Conservation (phyloP, 2,797 vertebrate species). For the Sebastiscus tertius region DNA sequence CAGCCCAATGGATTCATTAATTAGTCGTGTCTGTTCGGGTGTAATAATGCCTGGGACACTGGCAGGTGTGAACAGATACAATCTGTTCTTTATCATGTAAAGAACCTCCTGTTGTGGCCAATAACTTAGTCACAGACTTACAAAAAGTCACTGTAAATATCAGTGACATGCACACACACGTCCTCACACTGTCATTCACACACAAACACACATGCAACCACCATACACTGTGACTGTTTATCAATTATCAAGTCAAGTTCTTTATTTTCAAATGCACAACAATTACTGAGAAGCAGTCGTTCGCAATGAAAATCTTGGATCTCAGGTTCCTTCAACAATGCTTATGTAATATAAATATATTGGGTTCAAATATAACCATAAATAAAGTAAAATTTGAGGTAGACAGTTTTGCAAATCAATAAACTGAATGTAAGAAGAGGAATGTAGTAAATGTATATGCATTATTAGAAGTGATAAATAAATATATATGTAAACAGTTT, state of each 20-base stretch:
- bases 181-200: neutral
- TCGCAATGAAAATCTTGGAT: neutral
- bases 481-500: neutral
- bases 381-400: neutral
- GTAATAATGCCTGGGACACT: constrained; percentile 38
- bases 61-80: constrained; percentile 57
- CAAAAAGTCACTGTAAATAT: constrained; percentile 41
- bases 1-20: constrained; percentile 38
- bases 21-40: constrained; percentile 40
- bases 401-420: neutral
- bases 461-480: neutral
- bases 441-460: neutral
- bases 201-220: constrained; percentile 1
- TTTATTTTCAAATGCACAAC: neutral
- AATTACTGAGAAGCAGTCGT: neutral
- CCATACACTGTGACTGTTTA: neutral
- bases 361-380: neutral
- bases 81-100: constrained; percentile 57
- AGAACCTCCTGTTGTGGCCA: constrained; percentile 50
- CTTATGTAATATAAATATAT: neutral
- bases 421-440: neutral
- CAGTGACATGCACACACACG: constrained; percentile 13
- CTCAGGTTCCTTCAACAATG: neutral
- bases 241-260: neutral
- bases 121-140: constrained; percentile 43